Evolutionary conservation across 2,888 invertebrate species (phyloP), one percentile per base, ranked within the genome.

Genomic region (Epicampocera succincta): DNA sequence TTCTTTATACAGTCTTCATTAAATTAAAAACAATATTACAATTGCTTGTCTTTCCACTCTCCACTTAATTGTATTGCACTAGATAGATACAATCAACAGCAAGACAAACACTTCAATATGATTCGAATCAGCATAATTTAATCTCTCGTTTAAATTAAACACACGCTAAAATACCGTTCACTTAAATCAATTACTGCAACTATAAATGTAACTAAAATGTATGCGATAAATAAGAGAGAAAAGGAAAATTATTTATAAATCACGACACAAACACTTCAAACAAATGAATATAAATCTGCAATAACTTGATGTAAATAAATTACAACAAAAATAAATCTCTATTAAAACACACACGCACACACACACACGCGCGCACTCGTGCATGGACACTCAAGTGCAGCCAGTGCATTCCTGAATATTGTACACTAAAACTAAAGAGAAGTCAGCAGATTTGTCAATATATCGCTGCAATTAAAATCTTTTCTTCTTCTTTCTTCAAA

Each of bases 351-450:
- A 48, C 21, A 66, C 38, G 38, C 12, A n/a, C 9, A 11, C 33
- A n/a, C n/a, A 17, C 12, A 48, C 50, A 48, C 21, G 60, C 38
- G 38, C 12, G 12, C 9, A 11, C 33, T n/a, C n/a, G n/a, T n/a
- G n/a, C n/a, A 77, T 40, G 66, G 52, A 65, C 44, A 78, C 54
- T 80, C 81, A 83, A 83, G 82, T 84, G 78, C 80, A 81, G 44
- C 3, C 38, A 46, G 19, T 33, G 58, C 40, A 75, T 82, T 82
- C 77, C 80, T 68, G 50, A 68, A 48, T 52, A 13, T 12, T 61
- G 15, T 52, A n/a, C n/a, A 21, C 38, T 40, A 11, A n/a, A 11
- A 15, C 38, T 38, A 12, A 8, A 3, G 19, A 58, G 12, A 38
- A 13, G 17, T 42, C 12, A 12, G 8, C 61, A 25, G 44, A 48